phyloP scores from a whole-genome alignment of 2,797 vertebrate genomes.

The Tenualosa thibaudeaui region DNA sequence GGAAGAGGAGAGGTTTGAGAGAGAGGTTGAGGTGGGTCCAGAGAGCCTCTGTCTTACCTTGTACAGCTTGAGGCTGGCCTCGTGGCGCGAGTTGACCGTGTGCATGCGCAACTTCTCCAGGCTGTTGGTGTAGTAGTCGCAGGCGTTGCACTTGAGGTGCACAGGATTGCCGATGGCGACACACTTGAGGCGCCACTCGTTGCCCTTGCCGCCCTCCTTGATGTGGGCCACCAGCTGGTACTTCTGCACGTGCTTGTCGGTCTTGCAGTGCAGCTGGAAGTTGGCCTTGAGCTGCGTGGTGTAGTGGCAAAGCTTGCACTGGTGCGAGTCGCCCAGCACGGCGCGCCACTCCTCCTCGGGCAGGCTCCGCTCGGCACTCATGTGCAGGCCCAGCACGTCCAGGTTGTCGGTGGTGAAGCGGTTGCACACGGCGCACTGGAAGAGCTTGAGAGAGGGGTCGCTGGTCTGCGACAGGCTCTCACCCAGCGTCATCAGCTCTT shows the following conservation, averaged over 20 bases:
- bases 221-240: slow-evolving; percentile 99
- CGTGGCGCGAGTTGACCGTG: slow-evolving; percentile 93
- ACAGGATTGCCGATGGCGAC: slow-evolving; percentile 98
- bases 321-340: slow-evolving; percentile 93
- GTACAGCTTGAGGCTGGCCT: slow-evolving; percentile 97
- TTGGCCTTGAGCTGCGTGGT: slow-evolving; percentile 99
- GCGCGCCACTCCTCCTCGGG: slow-evolving; percentile 98
- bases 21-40: background rate
- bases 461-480: slow-evolving; percentile 97
- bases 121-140: slow-evolving; percentile 99
- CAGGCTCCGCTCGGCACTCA: slow-evolving; percentile 91
- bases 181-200: slow-evolving; percentile 97
- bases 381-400: slow-evolving; percentile 96
- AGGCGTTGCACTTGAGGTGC: slow-evolving; percentile 98
- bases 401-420: slow-evolving; percentile 97
- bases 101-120: slow-evolving; percentile 97
- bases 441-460: slow-evolving; percentile 96
- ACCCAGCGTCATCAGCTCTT: slow-evolving; percentile 97
- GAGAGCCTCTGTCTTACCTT: slow-evolving; percentile 81
- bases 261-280: slow-evolving; percentile 99
- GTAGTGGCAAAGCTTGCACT: slow-evolving; percentile 98
- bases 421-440: slow-evolving; percentile 99
- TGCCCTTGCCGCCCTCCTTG: slow-evolving; percentile 98
- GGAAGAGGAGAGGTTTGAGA: background rate
- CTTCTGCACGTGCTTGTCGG: slow-evolving; percentile 97